Conservation (phyloP, 2,888 invertebrate species). For the Scaptomyza caliginosa region DNA sequence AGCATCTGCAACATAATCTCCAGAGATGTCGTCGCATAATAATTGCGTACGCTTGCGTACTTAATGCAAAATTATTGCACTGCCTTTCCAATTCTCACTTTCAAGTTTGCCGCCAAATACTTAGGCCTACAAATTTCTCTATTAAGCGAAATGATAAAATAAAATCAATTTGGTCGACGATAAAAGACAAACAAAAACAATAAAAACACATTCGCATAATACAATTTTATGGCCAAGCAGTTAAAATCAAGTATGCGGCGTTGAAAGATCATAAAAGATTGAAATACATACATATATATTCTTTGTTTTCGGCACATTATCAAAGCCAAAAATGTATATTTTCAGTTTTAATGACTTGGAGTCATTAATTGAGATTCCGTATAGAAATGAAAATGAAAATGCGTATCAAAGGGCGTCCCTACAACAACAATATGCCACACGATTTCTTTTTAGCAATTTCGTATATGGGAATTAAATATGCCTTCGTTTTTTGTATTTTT, state of each 20-base stretch:
- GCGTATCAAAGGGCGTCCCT: constrained; percentile 57
- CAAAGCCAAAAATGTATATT: constrained; percentile 71
- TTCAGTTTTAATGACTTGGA: constrained; percentile 78
- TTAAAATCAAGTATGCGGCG: constrained; percentile 52
- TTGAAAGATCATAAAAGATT: constrained; percentile 64
- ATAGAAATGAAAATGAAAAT: constrained; percentile 71
- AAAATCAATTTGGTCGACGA: constrained; percentile 35
- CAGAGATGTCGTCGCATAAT: constrained; percentile 73
- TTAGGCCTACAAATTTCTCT: constrained; percentile 62
- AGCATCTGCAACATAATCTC: constrained; percentile 61
- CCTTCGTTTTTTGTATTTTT: constrained; percentile 39
- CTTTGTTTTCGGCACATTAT: constrained; percentile 72
- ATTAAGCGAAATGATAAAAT: constrained; percentile 22
- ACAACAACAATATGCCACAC: constrained; percentile 22
- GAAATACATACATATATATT: constrained; percentile 43
- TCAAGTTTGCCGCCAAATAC: constrained; percentile 55
- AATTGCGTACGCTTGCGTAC: constrained; percentile 70
- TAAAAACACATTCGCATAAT: constrained; percentile 39
- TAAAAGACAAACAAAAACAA: constrained; percentile 10
- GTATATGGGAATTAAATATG: constrained; percentile 34
- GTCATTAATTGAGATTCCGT: constrained; percentile 81
- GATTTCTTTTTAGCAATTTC: constrained; percentile 57
- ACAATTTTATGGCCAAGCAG: constrained; percentile 49
- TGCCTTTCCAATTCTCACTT: constrained; percentile 77
- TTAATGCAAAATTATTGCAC: constrained; percentile 78